A percentile compares a stretch with the other conserved stretches of the same genome.
These are phyloP conservation scores for Botia almorhae DNA, from an alignment of 2,797 vertebrate genomes.

Conservation along the genomic window DNA sequence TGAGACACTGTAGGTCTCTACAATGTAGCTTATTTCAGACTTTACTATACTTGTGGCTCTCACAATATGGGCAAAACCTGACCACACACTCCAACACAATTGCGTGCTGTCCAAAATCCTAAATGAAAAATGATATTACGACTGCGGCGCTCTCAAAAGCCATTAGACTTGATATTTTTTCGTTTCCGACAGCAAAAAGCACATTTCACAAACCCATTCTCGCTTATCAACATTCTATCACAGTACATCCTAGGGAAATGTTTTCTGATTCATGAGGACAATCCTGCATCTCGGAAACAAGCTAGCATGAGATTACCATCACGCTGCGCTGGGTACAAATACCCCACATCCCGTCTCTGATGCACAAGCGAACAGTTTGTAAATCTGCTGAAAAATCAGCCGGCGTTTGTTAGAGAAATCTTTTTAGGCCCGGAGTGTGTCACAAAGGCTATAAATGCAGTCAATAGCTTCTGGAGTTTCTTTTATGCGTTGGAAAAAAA, in stretches of 20 bases:
- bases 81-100: conserved; percentile 18
- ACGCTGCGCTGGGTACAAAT: conserved; percentile 51
- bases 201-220: conserved; percentile 34
- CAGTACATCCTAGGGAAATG: conserved; percentile 40
- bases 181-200: conserved; percentile 40
- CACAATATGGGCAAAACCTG: conserved; percentile 28
- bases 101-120: conserved; percentile 5
- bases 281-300: conserved; percentile 49
- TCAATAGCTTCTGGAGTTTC: conserved; percentile 23
- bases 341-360: conserved; percentile 33
- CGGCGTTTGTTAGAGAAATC: conserved; percentile 51
- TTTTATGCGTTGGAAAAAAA: conserved; percentile 33
- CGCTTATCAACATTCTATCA: conserved; percentile 47
- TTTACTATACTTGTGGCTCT: background rate
- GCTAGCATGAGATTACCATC: conserved; percentile 58
- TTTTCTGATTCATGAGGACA: conserved; percentile 47
- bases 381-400: conserved; percentile 51
- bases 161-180: conserved; percentile 38
- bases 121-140: conserved; percentile 1
- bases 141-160: conserved; percentile 1
- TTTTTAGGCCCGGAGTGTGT: conserved; percentile 35
- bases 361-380: conserved; percentile 46
- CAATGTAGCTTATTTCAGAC: background rate
- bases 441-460: conserved; percentile 50
- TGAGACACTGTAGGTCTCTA: background rate